Conservation (phyloP, 2,888 invertebrate species). For the Chalcosyrphus nemorum region DNA sequence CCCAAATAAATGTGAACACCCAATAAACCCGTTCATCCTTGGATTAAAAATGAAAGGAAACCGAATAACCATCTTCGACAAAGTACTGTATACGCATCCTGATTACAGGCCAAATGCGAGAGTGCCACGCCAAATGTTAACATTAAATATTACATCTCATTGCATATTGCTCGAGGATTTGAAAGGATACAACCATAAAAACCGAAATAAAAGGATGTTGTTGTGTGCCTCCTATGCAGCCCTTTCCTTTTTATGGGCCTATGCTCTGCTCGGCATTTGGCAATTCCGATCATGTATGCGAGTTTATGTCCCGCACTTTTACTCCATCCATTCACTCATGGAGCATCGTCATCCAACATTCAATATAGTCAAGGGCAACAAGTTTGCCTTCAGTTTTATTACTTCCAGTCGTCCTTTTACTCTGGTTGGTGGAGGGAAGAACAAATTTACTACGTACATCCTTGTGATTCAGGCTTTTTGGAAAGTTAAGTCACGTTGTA, state of each 20-base stretch:
- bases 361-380: conserved; percentile 40
- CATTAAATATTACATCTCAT: conserved; percentile 55
- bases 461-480: neutral
- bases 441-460: neutral
- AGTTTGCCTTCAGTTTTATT: conserved; percentile 38
- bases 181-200: conserved; percentile 44
- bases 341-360: neutral
- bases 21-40: conserved; percentile 28
- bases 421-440: neutral
- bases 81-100: neutral
- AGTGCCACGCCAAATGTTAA: conserved; percentile 38
- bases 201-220: conserved; percentile 36
- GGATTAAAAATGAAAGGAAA: neutral
- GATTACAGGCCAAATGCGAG: conserved; percentile 3
- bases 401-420: conserved; percentile 16
- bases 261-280: conserved; percentile 6
- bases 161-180: conserved; percentile 32
- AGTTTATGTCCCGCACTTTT: conserved; percentile 25
- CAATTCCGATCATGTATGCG: conserved; percentile 51
- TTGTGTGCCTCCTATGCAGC: neutral
- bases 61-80: neutral
- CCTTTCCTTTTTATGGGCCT: conserved; percentile 7
- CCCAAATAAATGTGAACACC: conserved; percentile 27
- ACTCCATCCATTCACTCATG: neutral
- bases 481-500: conserved; percentile 33